Evolutionary conservation across 2,888 invertebrate species (phyloP), one percentile per base, ranked within the genome.

Genomic region (Coremacera marginata): DNA sequence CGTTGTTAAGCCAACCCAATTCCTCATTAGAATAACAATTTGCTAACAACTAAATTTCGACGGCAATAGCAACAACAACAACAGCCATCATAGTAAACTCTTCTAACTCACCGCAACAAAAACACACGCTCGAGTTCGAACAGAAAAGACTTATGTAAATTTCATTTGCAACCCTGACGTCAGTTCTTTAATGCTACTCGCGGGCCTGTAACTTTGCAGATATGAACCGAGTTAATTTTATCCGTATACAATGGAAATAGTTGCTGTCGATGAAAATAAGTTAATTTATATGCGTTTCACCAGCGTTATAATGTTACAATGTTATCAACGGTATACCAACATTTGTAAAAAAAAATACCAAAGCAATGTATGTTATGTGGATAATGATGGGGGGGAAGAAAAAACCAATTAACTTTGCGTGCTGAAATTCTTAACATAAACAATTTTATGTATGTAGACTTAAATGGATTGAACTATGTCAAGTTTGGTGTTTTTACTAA

Each of bases 271-370:
- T 81, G 83, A 81, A 85, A 87, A 87, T 87, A 86, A 84, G 83
- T 86, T 86, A 84, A 87, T 87, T 87, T 87, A 85, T 86, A 87
- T 86, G 86, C 87, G 83, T 77, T 65, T 75, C 22, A 31, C 9
- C 22, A 27, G 27, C 14, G 25, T 19, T 19, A 37, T 44, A 27
- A 22, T 14, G 25, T 19, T 19, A 37, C 44, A 44, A 44, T 67
- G 44, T 67, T 67, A 67, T 67, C 67, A 49, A 67, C 67, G 19
- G 4, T 19, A 3, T 9, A 11, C 27, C 49, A 19, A 22, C 16
- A 19, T 49, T 22, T 62, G 22, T 22, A n/a, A 44, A 31, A 44
- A 16, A 67, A 44, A 37, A 2, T 2, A 11, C 14, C 11, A 14
- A 14, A 44, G 44, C 11, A 7, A 44, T 44, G 14, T 7, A 11